Evolutionary conservation across 2,888 invertebrate species (phyloP).

Genomic region (Odontocolon sp.): DNA sequence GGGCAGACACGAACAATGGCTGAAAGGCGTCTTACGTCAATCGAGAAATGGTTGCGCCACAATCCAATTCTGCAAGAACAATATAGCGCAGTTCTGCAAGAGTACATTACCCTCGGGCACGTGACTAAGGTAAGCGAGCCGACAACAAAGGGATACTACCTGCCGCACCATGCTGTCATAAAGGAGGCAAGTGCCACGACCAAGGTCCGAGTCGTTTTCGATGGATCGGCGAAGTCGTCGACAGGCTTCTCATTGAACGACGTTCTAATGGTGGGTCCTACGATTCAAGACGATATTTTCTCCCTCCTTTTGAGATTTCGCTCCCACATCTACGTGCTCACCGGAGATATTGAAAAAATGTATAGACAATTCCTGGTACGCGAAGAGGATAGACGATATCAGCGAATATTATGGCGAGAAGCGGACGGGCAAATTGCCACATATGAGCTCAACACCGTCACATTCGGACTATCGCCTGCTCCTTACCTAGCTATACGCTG

Average conservation of each 20-base stretch:
- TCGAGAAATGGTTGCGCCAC: slow-evolving; percentile 12
- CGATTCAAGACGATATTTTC: slow-evolving; percentile 64
- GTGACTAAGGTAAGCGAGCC: too few species aligned
- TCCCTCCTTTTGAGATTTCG: slow-evolving; percentile 60
- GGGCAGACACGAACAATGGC: slow-evolving; percentile 30
- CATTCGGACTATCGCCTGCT: slow-evolving; percentile 44
- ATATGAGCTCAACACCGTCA: slow-evolving; percentile 40
- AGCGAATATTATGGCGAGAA: slow-evolving; percentile 52
- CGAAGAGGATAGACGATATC: slow-evolving; percentile 32
- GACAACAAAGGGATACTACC: slow-evolving; percentile 50
- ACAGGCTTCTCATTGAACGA: slow-evolving; percentile 58
- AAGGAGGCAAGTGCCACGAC: slow-evolving; percentile 57
- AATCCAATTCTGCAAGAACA: slow-evolving; percentile 3
- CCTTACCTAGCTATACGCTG: slow-evolving; percentile 42
- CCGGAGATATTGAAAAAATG: slow-evolving; percentile 66
- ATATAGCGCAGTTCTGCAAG: slow-evolving; percentile 57
- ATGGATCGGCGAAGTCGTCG: slow-evolving; percentile 61
- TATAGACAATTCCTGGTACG: slow-evolving; percentile 62
- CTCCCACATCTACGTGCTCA: slow-evolving; percentile 58
- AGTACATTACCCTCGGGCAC: slow-evolving; percentile 60
- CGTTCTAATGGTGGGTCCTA: slow-evolving; percentile 61
- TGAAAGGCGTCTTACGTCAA: background rate
- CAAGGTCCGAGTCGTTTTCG: slow-evolving; percentile 65
- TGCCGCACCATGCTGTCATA: slow-evolving; percentile 62
- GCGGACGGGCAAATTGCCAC: slow-evolving; percentile 9